phyloP scores from a whole-genome alignment of 2,888 invertebrate species.

The Euzophera pinguis region DNA sequence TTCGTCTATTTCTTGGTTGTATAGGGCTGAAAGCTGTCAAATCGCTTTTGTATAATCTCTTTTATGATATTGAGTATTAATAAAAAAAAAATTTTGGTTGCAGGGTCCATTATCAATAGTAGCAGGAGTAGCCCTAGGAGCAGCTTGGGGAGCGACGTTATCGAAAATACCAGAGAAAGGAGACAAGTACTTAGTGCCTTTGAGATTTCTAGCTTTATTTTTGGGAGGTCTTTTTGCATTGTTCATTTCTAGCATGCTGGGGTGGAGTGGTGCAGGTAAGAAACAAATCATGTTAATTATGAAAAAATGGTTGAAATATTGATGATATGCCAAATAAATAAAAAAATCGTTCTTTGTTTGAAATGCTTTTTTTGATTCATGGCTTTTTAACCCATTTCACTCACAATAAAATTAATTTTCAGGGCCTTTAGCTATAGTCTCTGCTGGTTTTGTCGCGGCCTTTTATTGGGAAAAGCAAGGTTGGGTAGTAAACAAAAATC shows the following conservation, averaged over 20 bases:
- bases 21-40: too few species aligned
- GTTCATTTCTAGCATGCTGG: slow-evolving; percentile 86
- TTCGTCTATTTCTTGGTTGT: too few species aligned
- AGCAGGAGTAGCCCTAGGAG: slow-evolving; percentile 85
- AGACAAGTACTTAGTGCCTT: slow-evolving; percentile 83
- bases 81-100: slow-evolving; percentile 24
- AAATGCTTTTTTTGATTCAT: too few species aligned
- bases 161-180: slow-evolving; percentile 86
- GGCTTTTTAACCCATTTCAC: too few species aligned
- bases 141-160: slow-evolving; percentile 84
- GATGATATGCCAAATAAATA: too few species aligned
- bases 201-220: slow-evolving; percentile 85
- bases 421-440: slow-evolving; percentile 86
- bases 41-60: too few species aligned
- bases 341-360: too few species aligned
- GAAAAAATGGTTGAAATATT: too few species aligned
- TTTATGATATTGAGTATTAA: too few species aligned
- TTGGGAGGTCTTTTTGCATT: slow-evolving; percentile 87
- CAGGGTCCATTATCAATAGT: slow-evolving; percentile 84
- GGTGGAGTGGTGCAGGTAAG: slow-evolving; percentile 79
- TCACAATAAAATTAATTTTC: slow-evolving; percentile 21
- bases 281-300: too few species aligned
- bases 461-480: slow-evolving; percentile 86
- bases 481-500: slow-evolving; percentile 87
- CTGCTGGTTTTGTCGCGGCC: slow-evolving; percentile 86